phyloP scores from a whole-genome alignment of 2,113 vertebrate genomes.

The Malurus cyaneus region DNA sequence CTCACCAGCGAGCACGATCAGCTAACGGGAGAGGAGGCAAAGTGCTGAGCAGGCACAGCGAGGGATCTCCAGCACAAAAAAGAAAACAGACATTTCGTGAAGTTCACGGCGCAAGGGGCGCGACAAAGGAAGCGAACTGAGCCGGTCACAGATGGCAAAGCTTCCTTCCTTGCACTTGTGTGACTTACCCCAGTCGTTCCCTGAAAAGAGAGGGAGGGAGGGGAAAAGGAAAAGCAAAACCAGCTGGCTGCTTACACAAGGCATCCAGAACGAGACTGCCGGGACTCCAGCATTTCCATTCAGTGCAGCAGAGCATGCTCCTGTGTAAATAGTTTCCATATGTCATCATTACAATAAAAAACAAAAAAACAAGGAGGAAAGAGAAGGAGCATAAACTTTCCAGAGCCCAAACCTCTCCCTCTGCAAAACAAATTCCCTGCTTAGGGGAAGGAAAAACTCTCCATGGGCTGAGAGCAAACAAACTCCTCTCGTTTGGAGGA shows the following conservation, averaged over 20 bases:
- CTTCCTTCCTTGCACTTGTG: slow-evolving; percentile 35
- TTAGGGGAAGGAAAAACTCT: neutral
- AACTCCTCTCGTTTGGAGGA: neutral
- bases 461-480: neutral
- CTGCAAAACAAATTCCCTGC: slow-evolving; percentile 14
- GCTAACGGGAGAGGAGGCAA: neutral
- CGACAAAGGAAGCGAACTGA: neutral
- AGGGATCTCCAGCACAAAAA: neutral
- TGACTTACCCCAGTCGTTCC: slow-evolving; percentile 56
- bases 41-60: neutral
- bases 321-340: slow-evolving; percentile 77
- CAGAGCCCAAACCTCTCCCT: slow-evolving; percentile 10
- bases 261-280: slow-evolving; percentile 69
- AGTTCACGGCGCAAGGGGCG: neutral
- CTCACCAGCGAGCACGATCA: neutral
- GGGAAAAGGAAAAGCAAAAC: slow-evolving; percentile 37
- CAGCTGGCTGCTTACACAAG: slow-evolving; percentile 76
- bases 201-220: slow-evolving; percentile 15
- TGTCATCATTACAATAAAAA: slow-evolving; percentile 70
- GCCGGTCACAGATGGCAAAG: slow-evolving; percentile 65
- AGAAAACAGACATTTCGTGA: neutral
- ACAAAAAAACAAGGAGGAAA: neutral
- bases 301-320: slow-evolving; percentile 66
- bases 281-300: slow-evolving; percentile 69
- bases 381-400: neutral